Percentiles rank a stretch among this genome's conserved stretches.
Conservation (phyloP, 1,140 invertebrate species). For the Campodea augens region DNA sequence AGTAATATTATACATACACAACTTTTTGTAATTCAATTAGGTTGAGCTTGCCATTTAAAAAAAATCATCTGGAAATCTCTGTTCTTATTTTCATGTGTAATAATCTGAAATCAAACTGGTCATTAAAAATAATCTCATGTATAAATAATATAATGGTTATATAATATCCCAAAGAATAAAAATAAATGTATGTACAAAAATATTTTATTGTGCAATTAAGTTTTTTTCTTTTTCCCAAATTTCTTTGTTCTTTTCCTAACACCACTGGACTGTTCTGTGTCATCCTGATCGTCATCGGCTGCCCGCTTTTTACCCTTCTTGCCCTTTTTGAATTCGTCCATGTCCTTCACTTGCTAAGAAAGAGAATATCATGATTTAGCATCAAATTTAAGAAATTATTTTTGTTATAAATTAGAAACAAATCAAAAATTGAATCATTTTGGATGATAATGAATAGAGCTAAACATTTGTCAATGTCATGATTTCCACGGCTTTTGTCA, state of each 20-base stretch:
- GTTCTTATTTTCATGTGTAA: too few species aligned
- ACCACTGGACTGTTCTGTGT: slow-evolving; percentile 57
- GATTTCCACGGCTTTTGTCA: background rate
- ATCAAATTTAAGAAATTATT: background rate
- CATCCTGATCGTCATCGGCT: slow-evolving; percentile 38
- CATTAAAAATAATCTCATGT: too few species aligned
- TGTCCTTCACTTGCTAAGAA: slow-evolving; percentile 59
- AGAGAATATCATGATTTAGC: slow-evolving; percentile 13
- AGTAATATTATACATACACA: too few species aligned
- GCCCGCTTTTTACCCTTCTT: slow-evolving; percentile 38
- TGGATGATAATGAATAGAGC: background rate
- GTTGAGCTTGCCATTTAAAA: too few species aligned
- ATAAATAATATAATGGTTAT: too few species aligned
- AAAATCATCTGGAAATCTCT: too few species aligned
- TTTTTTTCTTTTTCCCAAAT: background rate
- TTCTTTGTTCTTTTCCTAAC: slow-evolving; percentile 47
- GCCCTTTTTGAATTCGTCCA: slow-evolving; percentile 47
- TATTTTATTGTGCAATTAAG: too few species aligned
- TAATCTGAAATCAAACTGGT: too few species aligned
- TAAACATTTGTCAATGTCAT: background rate
- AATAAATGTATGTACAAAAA: too few species aligned
- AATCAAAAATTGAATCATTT: background rate
- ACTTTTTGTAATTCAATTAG: too few species aligned
- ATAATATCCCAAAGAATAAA: too few species aligned
- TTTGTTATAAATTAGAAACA: background rate